These are phyloP conservation scores for Betta splendens DNA, from an alignment of 2,797 vertebrate genomes.

Conservation along the genomic window DNA sequence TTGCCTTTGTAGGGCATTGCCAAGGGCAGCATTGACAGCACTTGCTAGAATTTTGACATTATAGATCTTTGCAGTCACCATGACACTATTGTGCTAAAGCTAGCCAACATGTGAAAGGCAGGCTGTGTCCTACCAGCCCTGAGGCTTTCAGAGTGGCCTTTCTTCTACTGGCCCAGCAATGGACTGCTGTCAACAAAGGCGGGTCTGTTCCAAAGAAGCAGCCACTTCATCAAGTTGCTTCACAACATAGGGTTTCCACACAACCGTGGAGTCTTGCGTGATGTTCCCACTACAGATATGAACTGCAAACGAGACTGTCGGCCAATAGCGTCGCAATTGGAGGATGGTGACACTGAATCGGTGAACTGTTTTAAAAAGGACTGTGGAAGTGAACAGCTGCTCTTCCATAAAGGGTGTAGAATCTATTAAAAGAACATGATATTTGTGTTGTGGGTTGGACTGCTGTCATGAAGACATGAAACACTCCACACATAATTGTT, in stretches of 20 bases:
- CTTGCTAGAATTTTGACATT: constrained; percentile 40
- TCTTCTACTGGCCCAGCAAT: constrained; percentile 63
- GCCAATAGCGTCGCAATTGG: constrained; percentile 21
- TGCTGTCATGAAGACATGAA: constrained; percentile 22
- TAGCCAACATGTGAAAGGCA: constrained; percentile 64
- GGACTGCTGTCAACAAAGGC: constrained; percentile 73
- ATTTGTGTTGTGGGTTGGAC: constrained; percentile 18
- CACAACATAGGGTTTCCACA: constrained; percentile 60
- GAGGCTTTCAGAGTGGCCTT: constrained; percentile 68
- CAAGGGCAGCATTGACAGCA: constrained; percentile 24
- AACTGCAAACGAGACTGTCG: constrained; percentile 43
- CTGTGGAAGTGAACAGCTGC: constrained; percentile 40
- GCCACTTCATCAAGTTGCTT: constrained; percentile 74
- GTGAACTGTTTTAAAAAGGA: constrained; percentile 36
- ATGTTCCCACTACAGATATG: constrained; percentile 62
- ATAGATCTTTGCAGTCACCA: constrained; percentile 47
- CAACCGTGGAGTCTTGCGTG: constrained; percentile 25
- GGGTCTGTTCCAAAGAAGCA: constrained; percentile 67
- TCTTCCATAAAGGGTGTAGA: constrained; percentile 4
- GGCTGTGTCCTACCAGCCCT: constrained; percentile 63
- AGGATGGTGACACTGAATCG: constrained; percentile 39
- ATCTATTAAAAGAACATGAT: constrained; percentile 43
- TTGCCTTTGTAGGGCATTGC: constrained; percentile 34
- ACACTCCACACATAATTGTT: not conserved
- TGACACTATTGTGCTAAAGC: constrained; percentile 50